Evolutionary conservation across 2,888 invertebrate species (phyloP).

Genomic region (Acrobasis suavella): DNA sequence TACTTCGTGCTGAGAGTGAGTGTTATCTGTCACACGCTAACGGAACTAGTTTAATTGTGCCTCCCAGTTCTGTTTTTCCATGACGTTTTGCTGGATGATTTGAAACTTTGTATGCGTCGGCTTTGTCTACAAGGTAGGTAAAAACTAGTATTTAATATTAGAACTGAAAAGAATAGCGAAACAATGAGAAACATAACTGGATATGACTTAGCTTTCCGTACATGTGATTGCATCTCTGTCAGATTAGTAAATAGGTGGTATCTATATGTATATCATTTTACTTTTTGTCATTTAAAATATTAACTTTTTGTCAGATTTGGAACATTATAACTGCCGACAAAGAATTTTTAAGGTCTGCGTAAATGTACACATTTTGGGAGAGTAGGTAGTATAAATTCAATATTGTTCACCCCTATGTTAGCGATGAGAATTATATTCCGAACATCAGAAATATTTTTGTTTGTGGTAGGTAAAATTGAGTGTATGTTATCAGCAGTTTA

Average conservation of each 20-base stretch:
- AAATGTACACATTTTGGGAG: conserved; percentile 17
- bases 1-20: conserved; percentile 61
- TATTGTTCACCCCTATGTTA: background rate
- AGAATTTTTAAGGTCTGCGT: background rate
- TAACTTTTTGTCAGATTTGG: background rate
- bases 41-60: conserved; percentile 28
- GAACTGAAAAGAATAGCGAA: too few species aligned
- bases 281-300: too few species aligned
- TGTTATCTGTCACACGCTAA: conserved; percentile 31
- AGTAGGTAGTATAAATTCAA: conserved; percentile 25
- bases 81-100: conserved; percentile 1
- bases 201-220: too few species aligned
- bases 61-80: conserved; percentile 22
- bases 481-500: background rate
- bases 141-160: too few species aligned
- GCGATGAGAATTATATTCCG: background rate
- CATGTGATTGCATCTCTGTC: too few species aligned
- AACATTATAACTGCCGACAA: background rate
- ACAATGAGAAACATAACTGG: too few species aligned
- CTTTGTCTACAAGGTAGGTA: background rate
- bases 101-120: background rate
- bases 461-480: background rate
- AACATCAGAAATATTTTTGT: background rate
- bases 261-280: too few species aligned
- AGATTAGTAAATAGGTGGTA: too few species aligned